Percentiles rank a stretch among this genome's conserved stretches.
Evolutionary conservation across 1,140 invertebrate species (phyloP).

Genomic region (Panonychus citri): DNA sequence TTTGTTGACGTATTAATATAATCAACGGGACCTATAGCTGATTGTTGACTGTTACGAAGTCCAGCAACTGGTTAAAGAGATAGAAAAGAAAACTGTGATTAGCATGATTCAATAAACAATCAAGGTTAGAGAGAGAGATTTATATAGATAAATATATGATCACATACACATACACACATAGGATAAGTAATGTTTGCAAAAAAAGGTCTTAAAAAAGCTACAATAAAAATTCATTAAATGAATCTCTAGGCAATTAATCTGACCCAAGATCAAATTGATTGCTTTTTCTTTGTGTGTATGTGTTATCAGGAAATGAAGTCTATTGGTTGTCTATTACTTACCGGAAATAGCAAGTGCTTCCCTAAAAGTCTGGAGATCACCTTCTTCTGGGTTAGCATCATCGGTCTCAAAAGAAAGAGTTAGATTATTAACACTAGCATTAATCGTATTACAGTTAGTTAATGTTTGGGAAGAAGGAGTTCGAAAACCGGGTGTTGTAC

Average conservation of each 20-base stretch:
- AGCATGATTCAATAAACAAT: too few relatives aligned
- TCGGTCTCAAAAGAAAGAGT: background rate
- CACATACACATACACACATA: too few relatives aligned
- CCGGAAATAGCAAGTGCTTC: constrained; percentile 36
- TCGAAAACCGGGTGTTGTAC: constrained; percentile 10
- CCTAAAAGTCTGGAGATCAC: constrained; percentile 41
- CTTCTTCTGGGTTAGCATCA: background rate
- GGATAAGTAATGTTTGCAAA: too few relatives aligned
- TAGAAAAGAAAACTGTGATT: too few relatives aligned
- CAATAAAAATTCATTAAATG: too few relatives aligned
- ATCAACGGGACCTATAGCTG: background rate
- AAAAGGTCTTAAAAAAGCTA: too few relatives aligned
- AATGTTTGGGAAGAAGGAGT: constrained; percentile 7
- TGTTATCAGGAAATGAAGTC: background rate
- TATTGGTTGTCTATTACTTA: background rate
- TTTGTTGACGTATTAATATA: too few relatives aligned
- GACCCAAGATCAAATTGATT: too few relatives aligned
- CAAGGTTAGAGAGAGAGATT: too few relatives aligned
- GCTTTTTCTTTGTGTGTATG: too few relatives aligned
- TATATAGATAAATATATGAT: too few relatives aligned
- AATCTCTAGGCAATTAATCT: too few relatives aligned
- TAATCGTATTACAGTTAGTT: background rate
- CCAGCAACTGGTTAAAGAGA: background rate
- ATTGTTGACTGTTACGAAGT: background rate
- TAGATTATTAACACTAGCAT: background rate